phyloP scores from a whole-genome alignment of 2,888 invertebrate genomes.

The Andrena marginata region DNA sequence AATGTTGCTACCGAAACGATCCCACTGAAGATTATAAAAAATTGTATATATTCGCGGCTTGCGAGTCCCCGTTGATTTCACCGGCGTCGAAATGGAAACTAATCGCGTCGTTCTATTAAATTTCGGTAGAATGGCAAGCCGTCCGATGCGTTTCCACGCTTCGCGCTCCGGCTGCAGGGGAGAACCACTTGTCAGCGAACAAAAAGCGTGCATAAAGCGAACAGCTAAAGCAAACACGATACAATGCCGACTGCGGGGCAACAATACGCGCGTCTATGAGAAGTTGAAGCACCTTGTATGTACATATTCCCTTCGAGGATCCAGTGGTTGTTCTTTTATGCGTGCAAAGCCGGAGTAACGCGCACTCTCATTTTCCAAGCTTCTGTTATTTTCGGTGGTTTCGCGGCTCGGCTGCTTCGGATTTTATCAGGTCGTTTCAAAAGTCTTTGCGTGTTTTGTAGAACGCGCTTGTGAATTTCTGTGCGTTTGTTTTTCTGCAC shows the following conservation, averaged over 20 bases:
- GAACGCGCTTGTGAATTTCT: too few species aligned
- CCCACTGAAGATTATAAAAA: too few species aligned
- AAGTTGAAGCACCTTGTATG: slow-evolving; percentile 25
- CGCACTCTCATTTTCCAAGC: slow-evolving; percentile 12
- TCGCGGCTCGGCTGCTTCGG: slow-evolving; percentile 10
- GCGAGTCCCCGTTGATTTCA: neutral
- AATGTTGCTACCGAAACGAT: too few species aligned
- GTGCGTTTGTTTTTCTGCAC: too few species aligned
- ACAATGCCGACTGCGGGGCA: slow-evolving; percentile 16
- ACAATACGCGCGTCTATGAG: slow-evolving; percentile 34
- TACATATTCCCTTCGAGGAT: slow-evolving; percentile 21
- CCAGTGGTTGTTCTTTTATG: slow-evolving; percentile 9
- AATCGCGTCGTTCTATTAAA: neutral
- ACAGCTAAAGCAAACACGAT: slow-evolving; percentile 27
- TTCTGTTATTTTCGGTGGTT: slow-evolving; percentile 42
- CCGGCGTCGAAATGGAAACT: neutral
- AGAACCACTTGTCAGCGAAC: slow-evolving; percentile 6
- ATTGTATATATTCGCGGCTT: too few species aligned
- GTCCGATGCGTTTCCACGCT: neutral
- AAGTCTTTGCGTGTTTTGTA: too few species aligned
- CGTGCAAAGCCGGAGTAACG: neutral
- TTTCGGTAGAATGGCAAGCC: neutral
- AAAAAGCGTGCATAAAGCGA: slow-evolving; percentile 15
- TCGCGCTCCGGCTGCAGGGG: neutral
- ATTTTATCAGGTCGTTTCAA: neutral